Percentiles rank a stretch among this genome's conserved stretches.
These are phyloP conservation scores for Labeo catla DNA, from an alignment of 2,113 vertebrate species.

Conservation along the genomic window DNA sequence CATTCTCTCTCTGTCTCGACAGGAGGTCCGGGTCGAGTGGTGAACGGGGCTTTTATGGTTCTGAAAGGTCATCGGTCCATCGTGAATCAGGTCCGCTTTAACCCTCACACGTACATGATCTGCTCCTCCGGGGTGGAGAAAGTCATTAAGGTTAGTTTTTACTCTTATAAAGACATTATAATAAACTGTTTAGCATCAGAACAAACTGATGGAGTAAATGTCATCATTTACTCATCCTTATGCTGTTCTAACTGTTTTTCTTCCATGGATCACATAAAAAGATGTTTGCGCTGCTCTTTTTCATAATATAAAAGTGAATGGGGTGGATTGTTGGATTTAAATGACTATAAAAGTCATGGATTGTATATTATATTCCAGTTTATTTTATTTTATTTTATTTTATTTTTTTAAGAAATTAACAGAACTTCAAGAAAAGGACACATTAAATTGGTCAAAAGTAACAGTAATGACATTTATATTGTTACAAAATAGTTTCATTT, in stretches of 20 bases:
- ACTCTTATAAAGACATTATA: background rate
- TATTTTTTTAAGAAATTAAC: background rate
- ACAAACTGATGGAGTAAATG: background rate
- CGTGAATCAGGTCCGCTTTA: conserved; percentile 98
- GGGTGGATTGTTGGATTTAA: background rate
- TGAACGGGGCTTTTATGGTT: conserved; percentile 97
- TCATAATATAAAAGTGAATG: background rate
- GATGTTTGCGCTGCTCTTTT: background rate
- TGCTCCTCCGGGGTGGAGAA: conserved; percentile 99
- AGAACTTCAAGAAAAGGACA: too few relatives aligned
- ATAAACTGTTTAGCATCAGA: background rate
- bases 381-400: background rate
- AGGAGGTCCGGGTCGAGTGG: conserved; percentile 93
- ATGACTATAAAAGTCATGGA: background rate
- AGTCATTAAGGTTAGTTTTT: conserved; percentile 94
- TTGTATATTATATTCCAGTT: background rate
- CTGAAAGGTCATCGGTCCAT: conserved; percentile 98
- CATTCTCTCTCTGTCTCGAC: conserved; percentile 50
- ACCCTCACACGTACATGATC: conserved; percentile 98
- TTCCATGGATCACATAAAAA: background rate
- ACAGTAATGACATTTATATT: background rate
- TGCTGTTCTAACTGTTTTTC: background rate
- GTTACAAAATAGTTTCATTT: too few relatives aligned
- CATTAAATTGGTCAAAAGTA: background rate
- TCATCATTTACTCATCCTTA: background rate